Evolutionary conservation across 1,140 invertebrate species (phyloP).

Genomic region (Goniozus legneri): DNA sequence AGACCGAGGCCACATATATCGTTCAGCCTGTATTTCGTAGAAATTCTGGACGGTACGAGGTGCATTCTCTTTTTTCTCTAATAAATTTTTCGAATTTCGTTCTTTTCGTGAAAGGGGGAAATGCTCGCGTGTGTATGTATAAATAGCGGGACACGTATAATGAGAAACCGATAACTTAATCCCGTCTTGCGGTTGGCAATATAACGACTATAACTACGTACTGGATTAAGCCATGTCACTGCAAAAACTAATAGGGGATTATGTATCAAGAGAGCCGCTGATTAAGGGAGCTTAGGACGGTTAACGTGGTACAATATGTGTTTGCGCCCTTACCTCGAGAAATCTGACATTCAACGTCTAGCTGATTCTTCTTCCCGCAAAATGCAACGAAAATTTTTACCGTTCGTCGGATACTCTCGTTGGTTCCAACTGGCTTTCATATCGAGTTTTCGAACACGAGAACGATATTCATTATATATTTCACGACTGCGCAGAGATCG

Average conservation of each 20-base stretch:
- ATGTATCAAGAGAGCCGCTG: constrained; percentile 8
- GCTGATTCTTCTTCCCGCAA: no score
- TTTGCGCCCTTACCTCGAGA: no score
- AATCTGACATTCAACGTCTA: no score
- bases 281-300: constrained; percentile 7
- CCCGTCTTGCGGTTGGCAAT: constrained; percentile 8
- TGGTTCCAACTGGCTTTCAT: no score
- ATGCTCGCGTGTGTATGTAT: no score
- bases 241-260: constrained; percentile 12
- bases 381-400: no score
- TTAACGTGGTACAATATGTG: background rate
- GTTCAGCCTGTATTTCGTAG: background rate
- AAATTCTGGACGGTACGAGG: constrained; percentile 2
- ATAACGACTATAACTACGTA: constrained; percentile 10
- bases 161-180: constrained; percentile 5
- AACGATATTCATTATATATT: no score
- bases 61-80: constrained; percentile 8
- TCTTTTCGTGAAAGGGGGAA: no score
- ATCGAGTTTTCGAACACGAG: no score
- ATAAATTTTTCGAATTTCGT: background rate
- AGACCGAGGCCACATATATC: background rate
- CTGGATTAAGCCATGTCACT: constrained; percentile 11
- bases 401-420: no score
- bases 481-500: constrained; percentile 19
- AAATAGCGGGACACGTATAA: no score